Evolutionary conservation across 2,888 invertebrate genomes (phyloP).

Genomic region (Bombylius discolor): DNA sequence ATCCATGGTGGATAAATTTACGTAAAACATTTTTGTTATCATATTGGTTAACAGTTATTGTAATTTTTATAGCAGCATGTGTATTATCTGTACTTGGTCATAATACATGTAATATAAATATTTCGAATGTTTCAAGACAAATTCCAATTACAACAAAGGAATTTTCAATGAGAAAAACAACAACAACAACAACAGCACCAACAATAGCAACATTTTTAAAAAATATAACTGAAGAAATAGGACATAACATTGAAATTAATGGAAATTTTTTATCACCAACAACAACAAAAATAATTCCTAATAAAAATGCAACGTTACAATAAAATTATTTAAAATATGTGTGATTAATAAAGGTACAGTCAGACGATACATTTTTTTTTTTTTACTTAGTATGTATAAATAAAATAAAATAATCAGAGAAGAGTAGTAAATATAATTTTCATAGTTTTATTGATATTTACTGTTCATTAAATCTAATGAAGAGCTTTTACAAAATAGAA

Average conservation of each 20-base stretch:
- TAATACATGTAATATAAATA: conserved; percentile 11
- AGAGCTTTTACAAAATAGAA: too few relatives aligned
- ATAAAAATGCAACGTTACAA: not conserved
- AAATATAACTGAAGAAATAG: conserved; percentile 10
- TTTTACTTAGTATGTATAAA: too few relatives aligned
- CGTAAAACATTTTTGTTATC: conserved; percentile 37
- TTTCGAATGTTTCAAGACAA: conserved; percentile 6
- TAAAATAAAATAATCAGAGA: too few relatives aligned
- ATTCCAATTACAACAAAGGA: conserved; percentile 1
- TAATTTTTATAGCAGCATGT: conserved; percentile 38
- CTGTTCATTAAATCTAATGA: too few relatives aligned
- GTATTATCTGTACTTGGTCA: conserved; percentile 27
- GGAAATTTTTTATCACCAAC: not conserved
- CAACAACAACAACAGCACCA: conserved; percentile 17
- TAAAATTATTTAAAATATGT: too few relatives aligned
- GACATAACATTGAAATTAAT: not conserved
- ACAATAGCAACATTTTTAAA: too few relatives aligned
- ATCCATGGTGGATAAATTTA: conserved; percentile 40
- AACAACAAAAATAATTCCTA: not conserved
- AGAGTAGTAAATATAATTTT: too few relatives aligned
- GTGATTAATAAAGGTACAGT: too few relatives aligned
- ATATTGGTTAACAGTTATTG: conserved; percentile 40
- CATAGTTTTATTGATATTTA: too few relatives aligned
- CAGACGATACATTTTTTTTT: too few relatives aligned
- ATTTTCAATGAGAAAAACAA: conserved; percentile 19